These are phyloP conservation scores for Galerucella pusilla DNA, from an alignment of 2,888 invertebrate genomes.

Conservation along the genomic window DNA sequence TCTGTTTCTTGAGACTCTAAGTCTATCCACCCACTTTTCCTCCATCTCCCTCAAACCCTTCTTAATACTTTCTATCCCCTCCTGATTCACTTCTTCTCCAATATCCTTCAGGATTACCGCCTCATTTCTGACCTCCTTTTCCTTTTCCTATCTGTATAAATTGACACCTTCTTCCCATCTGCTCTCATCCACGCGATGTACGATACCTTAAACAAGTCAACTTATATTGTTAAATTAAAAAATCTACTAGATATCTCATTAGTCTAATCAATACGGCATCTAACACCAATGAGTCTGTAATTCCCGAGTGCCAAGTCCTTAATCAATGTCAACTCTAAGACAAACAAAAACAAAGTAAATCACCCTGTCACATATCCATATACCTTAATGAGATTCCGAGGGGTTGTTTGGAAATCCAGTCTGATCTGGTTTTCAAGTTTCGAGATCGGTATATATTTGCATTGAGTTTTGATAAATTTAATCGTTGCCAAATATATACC, in stretches of 20 bases:
- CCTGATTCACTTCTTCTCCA: no score
- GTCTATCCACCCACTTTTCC: no score
- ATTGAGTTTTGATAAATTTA: background rate
- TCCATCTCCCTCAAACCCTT: no score
- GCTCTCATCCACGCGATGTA: no score
- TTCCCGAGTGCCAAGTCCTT: slow-evolving; percentile 17
- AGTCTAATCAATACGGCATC: background rate
- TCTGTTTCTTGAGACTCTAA: no score
- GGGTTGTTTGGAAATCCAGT: background rate
- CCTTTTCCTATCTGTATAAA: no score
- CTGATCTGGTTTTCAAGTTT: background rate
- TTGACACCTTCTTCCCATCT: no score
- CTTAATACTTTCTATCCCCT: no score
- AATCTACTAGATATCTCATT: background rate
- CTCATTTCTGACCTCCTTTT: no score
- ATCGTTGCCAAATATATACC: no score
- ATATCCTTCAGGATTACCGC: no score
- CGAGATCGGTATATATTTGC: background rate
- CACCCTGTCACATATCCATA: slow-evolving; percentile 17
- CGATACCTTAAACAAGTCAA: background rate
- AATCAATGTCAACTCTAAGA: slow-evolving; percentile 30
- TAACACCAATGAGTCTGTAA: slow-evolving; percentile 13
- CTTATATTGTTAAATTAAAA: background rate
- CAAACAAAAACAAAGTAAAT: slow-evolving; percentile 30
- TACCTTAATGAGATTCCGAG: slow-evolving; percentile 2